Percentiles rank a stretch among this genome's conserved stretches.
phyloP scores from a whole-genome alignment of 2,797 vertebrate species.

The Acanthurus lineatus region DNA sequence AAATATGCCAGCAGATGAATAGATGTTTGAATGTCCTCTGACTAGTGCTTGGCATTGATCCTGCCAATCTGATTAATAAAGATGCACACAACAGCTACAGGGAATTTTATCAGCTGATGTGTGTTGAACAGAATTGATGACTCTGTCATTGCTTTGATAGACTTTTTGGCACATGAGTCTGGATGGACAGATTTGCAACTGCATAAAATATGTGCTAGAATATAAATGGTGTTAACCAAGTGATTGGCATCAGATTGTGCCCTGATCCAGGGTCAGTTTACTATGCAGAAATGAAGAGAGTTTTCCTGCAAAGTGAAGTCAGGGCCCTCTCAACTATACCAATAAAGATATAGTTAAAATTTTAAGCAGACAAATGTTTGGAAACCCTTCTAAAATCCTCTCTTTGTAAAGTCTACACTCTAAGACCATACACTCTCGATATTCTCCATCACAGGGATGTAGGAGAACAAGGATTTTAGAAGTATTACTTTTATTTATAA shows the following conservation, averaged over 20 bases:
- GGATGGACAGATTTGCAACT: constrained; percentile 15
- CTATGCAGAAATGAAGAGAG: constrained; percentile 10
- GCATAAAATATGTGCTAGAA: constrained; percentile 12
- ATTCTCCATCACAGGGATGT: constrained; percentile 1
- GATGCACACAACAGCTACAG: constrained; percentile 49
- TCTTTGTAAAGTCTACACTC: neutral
- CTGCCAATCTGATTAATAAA: constrained; percentile 56
- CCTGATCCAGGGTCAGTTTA: constrained; percentile 4
- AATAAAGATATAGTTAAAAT: neutral
- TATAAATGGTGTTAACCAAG: constrained; percentile 41
- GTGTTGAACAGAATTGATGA: constrained; percentile 48
- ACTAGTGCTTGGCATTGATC: constrained; percentile 53
- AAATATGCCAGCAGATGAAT: constrained; percentile 37
- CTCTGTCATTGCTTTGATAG: neutral
- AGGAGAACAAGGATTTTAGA: neutral
- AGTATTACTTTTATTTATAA: neutral
- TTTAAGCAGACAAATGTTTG: neutral
- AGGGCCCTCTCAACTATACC: neutral
- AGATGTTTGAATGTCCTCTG: constrained; percentile 6
- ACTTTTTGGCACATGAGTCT: constrained; percentile 37
- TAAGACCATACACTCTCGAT: neutral
- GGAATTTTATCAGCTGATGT: constrained; percentile 42
- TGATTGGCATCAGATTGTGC: constrained; percentile 12
- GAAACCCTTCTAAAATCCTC: neutral
- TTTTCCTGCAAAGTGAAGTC: neutral